Base-by-base conservation (phyloP, 2,797 vertebrate genomes). In the Garrulus glandarius region DNA sequence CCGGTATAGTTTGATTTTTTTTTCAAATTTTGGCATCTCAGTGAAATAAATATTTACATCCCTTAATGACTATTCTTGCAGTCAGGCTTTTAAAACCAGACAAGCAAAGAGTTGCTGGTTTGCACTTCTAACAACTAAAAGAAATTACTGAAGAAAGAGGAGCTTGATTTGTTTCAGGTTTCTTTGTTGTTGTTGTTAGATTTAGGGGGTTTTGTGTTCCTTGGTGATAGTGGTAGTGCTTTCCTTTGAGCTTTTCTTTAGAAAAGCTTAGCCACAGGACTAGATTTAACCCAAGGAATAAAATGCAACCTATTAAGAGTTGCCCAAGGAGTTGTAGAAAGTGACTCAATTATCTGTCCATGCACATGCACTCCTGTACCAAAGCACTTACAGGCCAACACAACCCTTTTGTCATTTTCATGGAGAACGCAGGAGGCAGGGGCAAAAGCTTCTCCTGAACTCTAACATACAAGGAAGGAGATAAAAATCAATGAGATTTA, bases 401-500 rank as follows among this genome's bases (percentile, higher is more conserved):
- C 7, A 32, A 71, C 29, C 59, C 36, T 75, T 85, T 19, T 29
- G 32, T n/a, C 53, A 43, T 68, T 86, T 55, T 32, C 61, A 27
- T 0, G 0, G 32, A 86, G 61, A 64, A 71, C n/a, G 34, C 0
- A 0, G n/a, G 13, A 87, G 8, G 24, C 16, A 87, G 78, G 37
- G 49, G 49, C 24, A 85, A 86, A 90, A 89, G 23, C 39, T 91
- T 34, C 39, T 76, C 67, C 80, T 75, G 26, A 89, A 71, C 60
- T 64, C 61, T 52, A 77, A 7, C 22, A 30, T 17, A 61, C 2
- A 4, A 75, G 74, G 30, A 8, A 64, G 32, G 24, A 89, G 79
- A 75, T 69, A 81, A 94, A 85, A 91, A 91, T 78, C 71, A 70
- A 46, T 70, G 39, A 88, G 50, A 65, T 80, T 70, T n/a, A 84